These are phyloP conservation scores for Aeoliscus strigatus DNA, from an alignment of 2,797 vertebrate genomes.

Conservation along the genomic window DNA sequence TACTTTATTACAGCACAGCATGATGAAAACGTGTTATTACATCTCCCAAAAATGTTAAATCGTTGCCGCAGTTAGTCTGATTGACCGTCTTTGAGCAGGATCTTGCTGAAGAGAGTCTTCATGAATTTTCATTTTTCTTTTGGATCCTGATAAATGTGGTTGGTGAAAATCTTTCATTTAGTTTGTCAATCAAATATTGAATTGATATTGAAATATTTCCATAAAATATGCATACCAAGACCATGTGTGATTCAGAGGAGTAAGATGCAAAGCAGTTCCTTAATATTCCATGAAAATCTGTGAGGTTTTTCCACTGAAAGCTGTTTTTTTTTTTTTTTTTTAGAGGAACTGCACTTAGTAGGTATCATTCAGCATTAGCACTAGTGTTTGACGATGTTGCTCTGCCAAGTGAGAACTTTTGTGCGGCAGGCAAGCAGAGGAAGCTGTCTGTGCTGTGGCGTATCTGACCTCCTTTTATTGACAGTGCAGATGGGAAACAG, in stretches of 20 bases:
- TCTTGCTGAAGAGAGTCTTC: too few relatives aligned
- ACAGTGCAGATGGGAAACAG: slow-evolving; percentile 42
- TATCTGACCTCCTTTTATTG: slow-evolving; percentile 46
- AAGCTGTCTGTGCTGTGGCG: slow-evolving; percentile 37
- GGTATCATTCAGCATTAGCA: slow-evolving; percentile 23
- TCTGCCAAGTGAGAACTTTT: slow-evolving; percentile 30
- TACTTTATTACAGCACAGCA: slow-evolving; percentile 2
- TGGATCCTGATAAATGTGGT: too few relatives aligned
- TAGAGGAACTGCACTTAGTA: slow-evolving; percentile 8
- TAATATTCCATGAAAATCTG: slow-evolving; percentile 4
- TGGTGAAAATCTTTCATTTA: too few relatives aligned
- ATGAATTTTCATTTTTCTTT: too few relatives aligned
- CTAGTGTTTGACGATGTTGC: slow-evolving; percentile 25
- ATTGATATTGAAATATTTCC: too few relatives aligned
- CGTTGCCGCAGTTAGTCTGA: too few relatives aligned
- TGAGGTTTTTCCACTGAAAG: neutral
- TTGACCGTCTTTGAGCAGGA: too few relatives aligned
- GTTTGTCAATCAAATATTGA: too few relatives aligned
- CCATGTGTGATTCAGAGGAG: too few relatives aligned
- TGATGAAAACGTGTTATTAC: slow-evolving; percentile 4
- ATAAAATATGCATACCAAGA: too few relatives aligned
- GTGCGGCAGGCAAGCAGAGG: slow-evolving; percentile 31
- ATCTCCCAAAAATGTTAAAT: neutral
- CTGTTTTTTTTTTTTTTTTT: neutral
- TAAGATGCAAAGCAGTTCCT: neutral